Evolutionary conservation across 2,113 vertebrate genomes (phyloP).

Genomic region (Anhinga anhinga): DNA sequence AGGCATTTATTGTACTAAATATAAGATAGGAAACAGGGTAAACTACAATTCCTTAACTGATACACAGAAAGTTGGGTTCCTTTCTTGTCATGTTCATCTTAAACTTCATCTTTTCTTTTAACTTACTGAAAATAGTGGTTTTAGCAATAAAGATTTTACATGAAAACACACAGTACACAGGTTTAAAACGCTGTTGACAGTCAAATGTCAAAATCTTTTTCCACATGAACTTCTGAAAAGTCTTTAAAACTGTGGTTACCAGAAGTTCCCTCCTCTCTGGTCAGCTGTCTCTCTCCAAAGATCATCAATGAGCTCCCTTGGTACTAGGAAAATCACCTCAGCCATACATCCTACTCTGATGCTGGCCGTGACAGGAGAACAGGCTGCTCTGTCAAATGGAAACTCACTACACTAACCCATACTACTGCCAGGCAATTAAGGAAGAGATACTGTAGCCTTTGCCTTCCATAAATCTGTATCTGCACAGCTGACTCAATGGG

Average conservation of each 20-base stretch:
- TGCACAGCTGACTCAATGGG: neutral
- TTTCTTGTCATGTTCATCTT: neutral
- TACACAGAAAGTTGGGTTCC: neutral
- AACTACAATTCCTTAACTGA: slow-evolving; percentile 29
- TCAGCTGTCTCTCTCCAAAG: neutral
- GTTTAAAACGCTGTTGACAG: neutral
- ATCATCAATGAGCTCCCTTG: neutral
- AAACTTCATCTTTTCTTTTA: neutral
- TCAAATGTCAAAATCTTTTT: neutral
- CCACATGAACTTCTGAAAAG: neutral
- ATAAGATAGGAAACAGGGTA: neutral
- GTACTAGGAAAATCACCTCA: neutral
- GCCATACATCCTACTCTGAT: neutral
- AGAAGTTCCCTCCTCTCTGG: neutral
- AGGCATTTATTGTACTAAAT: neutral
- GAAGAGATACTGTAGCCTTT: neutral
- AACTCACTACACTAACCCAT: neutral
- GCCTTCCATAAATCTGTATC: neutral
- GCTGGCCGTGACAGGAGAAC: fast-evolving
- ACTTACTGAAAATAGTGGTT: neutral
- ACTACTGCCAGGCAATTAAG: neutral
- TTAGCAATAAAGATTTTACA: neutral
- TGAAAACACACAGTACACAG: fast-evolving
- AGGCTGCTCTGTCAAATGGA: neutral
- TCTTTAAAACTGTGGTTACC: neutral